Percentiles rank a stretch among this genome's conserved stretches.
phyloP scores from a whole-genome alignment of 2,888 invertebrate genomes.

The Hyposoter dolosus region DNA sequence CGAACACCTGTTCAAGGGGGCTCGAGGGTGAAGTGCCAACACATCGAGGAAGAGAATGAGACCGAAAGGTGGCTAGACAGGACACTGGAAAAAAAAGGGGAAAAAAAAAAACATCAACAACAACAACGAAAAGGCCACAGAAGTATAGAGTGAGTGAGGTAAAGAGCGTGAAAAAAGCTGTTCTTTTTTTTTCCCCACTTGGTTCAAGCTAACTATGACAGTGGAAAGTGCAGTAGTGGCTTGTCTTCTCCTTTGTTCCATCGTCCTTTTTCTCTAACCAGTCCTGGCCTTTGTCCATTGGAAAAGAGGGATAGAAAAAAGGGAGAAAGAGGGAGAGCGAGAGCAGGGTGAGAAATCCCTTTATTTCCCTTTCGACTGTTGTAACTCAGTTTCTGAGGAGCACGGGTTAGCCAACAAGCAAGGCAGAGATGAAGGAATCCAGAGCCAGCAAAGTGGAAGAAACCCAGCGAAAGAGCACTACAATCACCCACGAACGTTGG shows the following conservation, averaged over 20 bases:
- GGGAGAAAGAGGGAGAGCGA: neutral
- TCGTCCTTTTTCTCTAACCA: constrained; percentile 15
- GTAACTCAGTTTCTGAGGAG: constrained; percentile 49
- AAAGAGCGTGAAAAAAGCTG: constrained; percentile 39
- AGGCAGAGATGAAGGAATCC: constrained; percentile 36
- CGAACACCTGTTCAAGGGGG: constrained; percentile 59
- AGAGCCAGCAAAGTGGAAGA: constrained; percentile 21
- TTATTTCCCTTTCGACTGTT: constrained; percentile 59
- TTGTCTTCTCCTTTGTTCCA: constrained; percentile 29
- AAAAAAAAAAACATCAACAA: neutral
- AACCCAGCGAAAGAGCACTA: constrained; percentile 42
- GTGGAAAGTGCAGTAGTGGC: constrained; percentile 11
- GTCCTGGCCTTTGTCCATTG: constrained; percentile 43
- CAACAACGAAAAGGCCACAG: constrained; percentile 3
- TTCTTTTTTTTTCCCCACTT: constrained; percentile 27
- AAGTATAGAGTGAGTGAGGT: constrained; percentile 25
- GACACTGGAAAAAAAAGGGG: neutral
- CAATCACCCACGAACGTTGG: constrained; percentile 53
- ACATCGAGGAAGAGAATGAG: neutral
- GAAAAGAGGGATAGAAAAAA: neutral
- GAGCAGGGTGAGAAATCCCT: constrained; percentile 45
- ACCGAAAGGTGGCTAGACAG: constrained; percentile 15
- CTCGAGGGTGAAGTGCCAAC: constrained; percentile 10
- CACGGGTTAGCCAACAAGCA: constrained; percentile 31
- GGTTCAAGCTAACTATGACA: constrained; percentile 34